A percentile compares a stretch with the other conserved stretches of the same genome.
phyloP scores from a whole-genome alignment of 1,140 invertebrate genomes.

The Kradibia gibbosae region DNA sequence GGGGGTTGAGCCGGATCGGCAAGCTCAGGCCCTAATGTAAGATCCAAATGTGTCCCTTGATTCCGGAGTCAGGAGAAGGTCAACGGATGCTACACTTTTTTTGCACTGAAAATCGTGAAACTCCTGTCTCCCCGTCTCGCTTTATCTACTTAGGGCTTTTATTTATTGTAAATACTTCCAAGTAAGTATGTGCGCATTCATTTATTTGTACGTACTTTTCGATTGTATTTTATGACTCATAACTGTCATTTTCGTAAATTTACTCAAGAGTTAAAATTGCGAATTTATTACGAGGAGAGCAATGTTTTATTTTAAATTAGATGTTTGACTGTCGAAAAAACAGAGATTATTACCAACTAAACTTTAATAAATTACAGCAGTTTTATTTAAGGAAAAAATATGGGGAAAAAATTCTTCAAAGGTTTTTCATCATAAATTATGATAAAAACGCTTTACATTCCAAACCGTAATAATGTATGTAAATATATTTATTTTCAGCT shows the following conservation, averaged over 20 bases:
- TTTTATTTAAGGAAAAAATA: neutral
- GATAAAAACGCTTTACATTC: neutral
- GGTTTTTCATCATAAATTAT: slow-evolving; percentile 12
- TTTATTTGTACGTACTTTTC: slow-evolving; percentile 28
- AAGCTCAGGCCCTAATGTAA: too few relatives aligned
- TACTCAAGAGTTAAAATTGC: slow-evolving; percentile 14
- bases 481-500: neutral
- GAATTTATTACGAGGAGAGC: slow-evolving; percentile 13
- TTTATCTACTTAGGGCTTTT: neutral
- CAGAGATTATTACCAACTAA: neutral
- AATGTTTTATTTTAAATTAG: slow-evolving; percentile 26
- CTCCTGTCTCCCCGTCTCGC: neutral
- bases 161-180: slow-evolving; percentile 20
- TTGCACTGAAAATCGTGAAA: neutral
- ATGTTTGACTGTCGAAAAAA: neutral
- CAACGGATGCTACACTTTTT: neutral
- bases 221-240: slow-evolving; percentile 30
- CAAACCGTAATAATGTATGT: neutral
- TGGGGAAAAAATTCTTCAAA: neutral
- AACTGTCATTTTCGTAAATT: slow-evolving; percentile 28
- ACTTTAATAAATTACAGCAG: slow-evolving; percentile 9
- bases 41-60: too few relatives aligned
- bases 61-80: neutral
- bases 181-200: neutral
- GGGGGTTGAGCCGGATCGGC: too few relatives aligned